phyloP scores from a whole-genome alignment of 2,888 invertebrate species.

The Buathra laborator region DNA sequence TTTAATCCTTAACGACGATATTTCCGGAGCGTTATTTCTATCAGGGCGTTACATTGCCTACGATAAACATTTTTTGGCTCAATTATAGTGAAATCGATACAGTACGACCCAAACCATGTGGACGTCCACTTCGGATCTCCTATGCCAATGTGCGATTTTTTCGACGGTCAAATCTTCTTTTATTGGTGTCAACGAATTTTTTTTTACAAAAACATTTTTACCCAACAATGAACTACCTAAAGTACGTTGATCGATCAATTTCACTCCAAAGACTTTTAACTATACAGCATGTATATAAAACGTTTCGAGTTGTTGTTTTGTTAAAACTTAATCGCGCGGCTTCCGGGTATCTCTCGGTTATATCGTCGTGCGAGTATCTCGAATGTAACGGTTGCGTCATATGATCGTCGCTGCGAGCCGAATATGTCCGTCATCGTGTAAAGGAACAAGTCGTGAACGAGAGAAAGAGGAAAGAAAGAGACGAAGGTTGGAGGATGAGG shows the following conservation, averaged over 20 bases:
- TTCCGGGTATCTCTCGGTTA: not conserved
- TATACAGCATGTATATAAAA: not conserved
- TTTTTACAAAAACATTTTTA: too few relatives aligned
- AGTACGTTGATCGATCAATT: not conserved
- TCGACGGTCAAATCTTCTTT: too few relatives aligned
- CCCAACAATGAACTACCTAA: not conserved
- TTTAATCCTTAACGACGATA: too few relatives aligned
- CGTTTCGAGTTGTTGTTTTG: slow-evolving; percentile 1
- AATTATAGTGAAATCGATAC: too few relatives aligned
- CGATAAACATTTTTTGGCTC: too few relatives aligned
- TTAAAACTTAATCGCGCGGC: slow-evolving; percentile 10
- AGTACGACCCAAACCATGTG: too few relatives aligned
- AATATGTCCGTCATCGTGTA: slow-evolving; percentile 41
- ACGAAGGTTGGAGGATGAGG: slow-evolving; percentile 10
- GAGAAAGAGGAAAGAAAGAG: not conserved
- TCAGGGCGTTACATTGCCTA: too few relatives aligned
- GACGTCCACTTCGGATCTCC: too few relatives aligned
- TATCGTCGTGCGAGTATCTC: not conserved
- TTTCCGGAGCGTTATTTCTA: too few relatives aligned
- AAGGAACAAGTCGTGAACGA: not conserved
- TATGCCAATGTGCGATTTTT: too few relatives aligned
- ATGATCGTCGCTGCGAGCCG: slow-evolving; percentile 26
- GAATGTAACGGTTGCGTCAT: slow-evolving; percentile 53
- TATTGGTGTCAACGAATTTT: too few relatives aligned
- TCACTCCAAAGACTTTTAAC: not conserved